Conservation (phyloP, 2,888 invertebrate genomes). For the Lasioglossum marginatum region DNA sequence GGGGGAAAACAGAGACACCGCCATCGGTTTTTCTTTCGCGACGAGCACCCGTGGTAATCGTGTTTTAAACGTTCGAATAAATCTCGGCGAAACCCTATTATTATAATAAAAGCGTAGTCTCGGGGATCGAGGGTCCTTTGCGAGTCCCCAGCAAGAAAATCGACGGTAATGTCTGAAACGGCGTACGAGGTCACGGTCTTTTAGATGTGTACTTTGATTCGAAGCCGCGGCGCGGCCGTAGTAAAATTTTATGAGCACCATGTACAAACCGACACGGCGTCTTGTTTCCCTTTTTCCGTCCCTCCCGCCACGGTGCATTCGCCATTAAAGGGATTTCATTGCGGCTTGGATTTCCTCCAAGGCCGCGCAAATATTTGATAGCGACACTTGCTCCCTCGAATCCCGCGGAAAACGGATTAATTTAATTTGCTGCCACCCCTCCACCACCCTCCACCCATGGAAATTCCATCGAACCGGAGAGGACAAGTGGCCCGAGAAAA, state of each 20-base stretch:
- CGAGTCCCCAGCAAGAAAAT: not conserved
- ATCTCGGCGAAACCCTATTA: not conserved
- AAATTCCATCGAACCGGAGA: constrained; percentile 5
- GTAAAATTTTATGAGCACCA: constrained; percentile 25
- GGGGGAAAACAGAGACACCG: not conserved
- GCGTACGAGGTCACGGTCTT: not conserved
- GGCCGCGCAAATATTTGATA: constrained; percentile 34
- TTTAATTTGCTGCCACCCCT: not conserved
- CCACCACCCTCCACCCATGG: not conserved
- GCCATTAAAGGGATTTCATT: constrained; percentile 19
- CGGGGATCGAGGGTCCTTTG: not conserved
- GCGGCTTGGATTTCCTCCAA: not conserved
- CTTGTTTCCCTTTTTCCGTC: not conserved
- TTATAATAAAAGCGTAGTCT: not conserved
- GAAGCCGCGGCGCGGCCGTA: not conserved
- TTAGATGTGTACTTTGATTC: constrained; percentile 14
- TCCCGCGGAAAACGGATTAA: not conserved
- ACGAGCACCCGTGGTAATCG: not conserved
- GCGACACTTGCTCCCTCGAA: constrained; percentile 14
- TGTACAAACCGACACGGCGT: not conserved
- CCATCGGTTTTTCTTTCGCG: not conserved
- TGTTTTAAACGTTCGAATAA: constrained; percentile 1
- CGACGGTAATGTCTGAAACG: constrained; percentile 12
- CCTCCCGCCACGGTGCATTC: not conserved
- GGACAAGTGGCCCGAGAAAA: not conserved